Evolutionary conservation across 2,888 invertebrate species (phyloP), one percentile per base, ranked within the genome.

Genomic region (Pemphredon lugubris): DNA sequence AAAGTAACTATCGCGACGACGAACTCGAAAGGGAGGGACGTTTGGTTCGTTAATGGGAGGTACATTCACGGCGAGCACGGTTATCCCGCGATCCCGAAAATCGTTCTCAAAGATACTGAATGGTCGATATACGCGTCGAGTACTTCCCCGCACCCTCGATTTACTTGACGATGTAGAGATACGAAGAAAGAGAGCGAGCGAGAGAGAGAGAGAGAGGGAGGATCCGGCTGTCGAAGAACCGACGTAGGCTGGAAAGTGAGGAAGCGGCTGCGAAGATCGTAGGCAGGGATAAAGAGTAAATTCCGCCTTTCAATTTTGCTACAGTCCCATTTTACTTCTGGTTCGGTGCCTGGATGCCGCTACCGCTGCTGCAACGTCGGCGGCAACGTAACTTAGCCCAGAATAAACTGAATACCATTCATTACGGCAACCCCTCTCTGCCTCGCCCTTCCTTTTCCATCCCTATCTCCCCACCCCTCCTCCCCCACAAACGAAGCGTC

Each of bases 381-480:
- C 59, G 55, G 75, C 77, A 70, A 58, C 77, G 74, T 82, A 84
- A 82, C 82, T 84, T 79, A 82, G 80, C 78, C 79, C 69, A 63
- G 77, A 83, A 85, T 85, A 84, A 84, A 85, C 83, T 84, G 87
- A 86, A 87, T 86, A 77, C 86, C 81, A 84, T 86, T 86, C 87
- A 85, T 87, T 86, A 85, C 84, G 61, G 74, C 77, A 82, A 77
- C 77, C 72, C 75, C 72, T 73, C 71, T 40, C 30, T 50, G 63
- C 40, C 70, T 42, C 39, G 34, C 44, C 13, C 65, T 37, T 40
- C 51, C 37, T 23, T 47, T 42, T 18, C 44, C 39, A 26, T 61
- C 45, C 7, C 16, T 61, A 47, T 50, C 66, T 13, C 59, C 65
- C 60, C 58, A 37, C 65, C 74, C 65, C 32, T 23, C 30, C 55